Conservation (phyloP, 2,888 invertebrate species). For the Philonicus albiceps region DNA sequence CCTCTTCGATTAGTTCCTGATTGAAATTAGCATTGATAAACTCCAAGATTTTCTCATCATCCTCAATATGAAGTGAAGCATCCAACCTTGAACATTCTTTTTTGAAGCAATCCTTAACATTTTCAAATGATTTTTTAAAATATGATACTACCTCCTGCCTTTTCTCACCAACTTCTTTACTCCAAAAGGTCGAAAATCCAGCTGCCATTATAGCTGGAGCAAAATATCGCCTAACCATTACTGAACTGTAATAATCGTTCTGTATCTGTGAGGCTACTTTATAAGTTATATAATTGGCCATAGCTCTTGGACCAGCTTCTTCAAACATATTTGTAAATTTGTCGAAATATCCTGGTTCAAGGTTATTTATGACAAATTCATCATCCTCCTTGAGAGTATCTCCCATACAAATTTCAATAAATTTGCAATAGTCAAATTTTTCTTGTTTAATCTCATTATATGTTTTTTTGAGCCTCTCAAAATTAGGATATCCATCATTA, state of each 20-base stretch:
- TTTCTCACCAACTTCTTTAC: neutral
- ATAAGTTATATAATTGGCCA: slow-evolving; percentile 2
- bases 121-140: neutral
- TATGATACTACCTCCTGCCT: neutral
- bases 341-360: neutral
- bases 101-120: neutral
- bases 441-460: neutral
- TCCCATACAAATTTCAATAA: neutral
- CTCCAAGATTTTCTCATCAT: neutral
- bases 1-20: neutral
- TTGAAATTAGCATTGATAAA: neutral
- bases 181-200: neutral
- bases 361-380: neutral
- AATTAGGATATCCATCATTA: neutral
- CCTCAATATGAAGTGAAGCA: neutral
- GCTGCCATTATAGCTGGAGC: neutral
- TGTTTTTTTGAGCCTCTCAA: neutral
- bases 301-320: neutral
- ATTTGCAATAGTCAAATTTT: neutral
- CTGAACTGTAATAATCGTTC: neutral
- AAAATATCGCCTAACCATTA: neutral
- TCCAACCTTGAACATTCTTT: neutral
- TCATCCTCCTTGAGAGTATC: neutral
- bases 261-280: neutral
- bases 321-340: neutral